phyloP scores from a whole-genome alignment of 2,113 vertebrate species.

The Engraulis encrasicolus region DNA sequence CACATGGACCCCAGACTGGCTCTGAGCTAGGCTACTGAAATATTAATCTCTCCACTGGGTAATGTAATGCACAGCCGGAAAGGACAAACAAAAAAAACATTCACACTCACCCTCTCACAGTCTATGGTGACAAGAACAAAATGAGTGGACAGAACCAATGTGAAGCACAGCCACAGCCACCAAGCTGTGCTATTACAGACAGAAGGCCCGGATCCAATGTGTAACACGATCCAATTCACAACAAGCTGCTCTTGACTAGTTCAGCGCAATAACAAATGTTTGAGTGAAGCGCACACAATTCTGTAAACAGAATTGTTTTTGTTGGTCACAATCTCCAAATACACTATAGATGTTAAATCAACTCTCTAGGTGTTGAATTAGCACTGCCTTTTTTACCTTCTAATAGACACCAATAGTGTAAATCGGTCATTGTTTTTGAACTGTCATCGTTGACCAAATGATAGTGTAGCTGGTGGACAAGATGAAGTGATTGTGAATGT shows the following conservation, averaged over 20 bases:
- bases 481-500: background rate
- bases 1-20: background rate
- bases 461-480: background rate
- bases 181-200: background rate
- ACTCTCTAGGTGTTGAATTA: background rate
- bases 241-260: background rate
- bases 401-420: background rate
- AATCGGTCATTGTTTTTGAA: background rate
- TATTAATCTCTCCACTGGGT: background rate
- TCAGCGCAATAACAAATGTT: background rate
- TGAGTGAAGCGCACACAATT: no score
- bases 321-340: no score
- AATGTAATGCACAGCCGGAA: background rate
- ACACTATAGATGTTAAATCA: no score
- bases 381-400: no score
- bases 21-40: background rate
- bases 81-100: no score
- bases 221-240: background rate
- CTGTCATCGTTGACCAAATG: background rate
- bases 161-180: background rate
- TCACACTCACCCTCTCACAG: background rate
- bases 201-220: background rate
- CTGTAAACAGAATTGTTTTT: no score
- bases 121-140: background rate
- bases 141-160: background rate